phyloP scores from a whole-genome alignment of 2,888 invertebrate genomes.

The Lasioglossum vierecki region DNA sequence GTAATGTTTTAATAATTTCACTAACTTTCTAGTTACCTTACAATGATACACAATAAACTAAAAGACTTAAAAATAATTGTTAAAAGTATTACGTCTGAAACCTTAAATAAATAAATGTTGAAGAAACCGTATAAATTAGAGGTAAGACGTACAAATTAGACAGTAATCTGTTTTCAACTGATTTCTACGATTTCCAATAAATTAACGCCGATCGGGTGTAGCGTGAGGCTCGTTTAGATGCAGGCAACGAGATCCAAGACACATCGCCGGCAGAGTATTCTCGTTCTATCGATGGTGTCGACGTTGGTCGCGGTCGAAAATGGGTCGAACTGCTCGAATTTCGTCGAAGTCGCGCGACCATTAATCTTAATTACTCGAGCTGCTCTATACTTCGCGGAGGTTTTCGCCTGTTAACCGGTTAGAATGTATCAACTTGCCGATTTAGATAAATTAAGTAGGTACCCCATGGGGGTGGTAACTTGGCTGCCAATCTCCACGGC shows the following conservation, averaged over 20 bases:
- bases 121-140: too few species aligned
- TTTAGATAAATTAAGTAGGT: conserved; percentile 70
- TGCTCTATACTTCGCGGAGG: neutral
- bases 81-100: too few species aligned
- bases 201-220: neutral
- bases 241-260: neutral
- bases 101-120: too few species aligned
- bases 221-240: neutral
- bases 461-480: conserved; percentile 63
- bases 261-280: neutral
- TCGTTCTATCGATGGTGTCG: neutral
- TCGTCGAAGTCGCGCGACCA: conserved; percentile 8
- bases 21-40: neutral
- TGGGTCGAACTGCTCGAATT: neutral
- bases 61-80: too few species aligned
- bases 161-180: neutral
- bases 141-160: too few species aligned
- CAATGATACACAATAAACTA: too few species aligned
- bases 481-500: conserved; percentile 67
- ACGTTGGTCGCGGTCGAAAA: neutral
- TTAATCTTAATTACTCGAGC: conserved; percentile 27
- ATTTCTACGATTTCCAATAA: neutral
- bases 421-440: conserved; percentile 56
- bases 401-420: conserved; percentile 32
- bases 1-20: neutral